A percentile compares a stretch with the other conserved stretches of the same genome.
phyloP scores from a whole-genome alignment of 2,888 invertebrate genomes.

The Melanargia galathea region DNA sequence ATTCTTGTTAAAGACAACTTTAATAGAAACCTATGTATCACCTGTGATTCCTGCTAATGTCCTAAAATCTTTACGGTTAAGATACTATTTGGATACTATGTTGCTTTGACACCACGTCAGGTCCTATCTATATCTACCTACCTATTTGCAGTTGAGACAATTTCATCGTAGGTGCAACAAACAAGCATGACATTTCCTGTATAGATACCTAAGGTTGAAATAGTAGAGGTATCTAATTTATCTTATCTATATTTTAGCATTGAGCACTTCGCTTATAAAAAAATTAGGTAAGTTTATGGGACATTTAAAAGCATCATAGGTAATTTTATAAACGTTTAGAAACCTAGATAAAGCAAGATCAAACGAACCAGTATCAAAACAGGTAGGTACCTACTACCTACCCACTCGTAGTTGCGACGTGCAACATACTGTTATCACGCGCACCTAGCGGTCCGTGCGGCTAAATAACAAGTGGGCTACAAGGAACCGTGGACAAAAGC shows the following conservation, averaged over 20 bases:
- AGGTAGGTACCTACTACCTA: not conserved
- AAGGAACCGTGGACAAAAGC: conserved; percentile 74
- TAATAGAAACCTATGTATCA: too few species aligned
- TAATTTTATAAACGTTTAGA: not conserved
- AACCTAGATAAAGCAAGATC: conserved; percentile 33
- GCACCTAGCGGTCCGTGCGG: conserved; percentile 59
- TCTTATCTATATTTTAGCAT: too few species aligned
- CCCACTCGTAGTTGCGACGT: too few species aligned
- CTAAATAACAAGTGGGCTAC: conserved; percentile 67
- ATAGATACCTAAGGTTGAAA: too few species aligned
- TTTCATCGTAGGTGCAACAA: not conserved
- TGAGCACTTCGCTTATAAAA: too few species aligned
- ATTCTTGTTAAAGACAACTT: not conserved
- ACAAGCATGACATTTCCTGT: too few species aligned
- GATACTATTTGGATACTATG: not conserved
- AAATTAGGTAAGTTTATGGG: conserved; percentile 8
- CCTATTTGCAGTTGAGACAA: not conserved
- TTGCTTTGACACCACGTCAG: not conserved
- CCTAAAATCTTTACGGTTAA: not conserved
- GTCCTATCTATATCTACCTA: too few species aligned
- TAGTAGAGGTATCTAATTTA: too few species aligned
- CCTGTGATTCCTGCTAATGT: conserved; percentile 1
- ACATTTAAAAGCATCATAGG: conserved; percentile 5
- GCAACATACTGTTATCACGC: conserved; percentile 53
- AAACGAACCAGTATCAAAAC: conserved; percentile 7